A percentile compares a stretch with the other conserved stretches of the same genome.
Conservation (phyloP, 2,888 invertebrate species). For the Brenthis daphne region DNA sequence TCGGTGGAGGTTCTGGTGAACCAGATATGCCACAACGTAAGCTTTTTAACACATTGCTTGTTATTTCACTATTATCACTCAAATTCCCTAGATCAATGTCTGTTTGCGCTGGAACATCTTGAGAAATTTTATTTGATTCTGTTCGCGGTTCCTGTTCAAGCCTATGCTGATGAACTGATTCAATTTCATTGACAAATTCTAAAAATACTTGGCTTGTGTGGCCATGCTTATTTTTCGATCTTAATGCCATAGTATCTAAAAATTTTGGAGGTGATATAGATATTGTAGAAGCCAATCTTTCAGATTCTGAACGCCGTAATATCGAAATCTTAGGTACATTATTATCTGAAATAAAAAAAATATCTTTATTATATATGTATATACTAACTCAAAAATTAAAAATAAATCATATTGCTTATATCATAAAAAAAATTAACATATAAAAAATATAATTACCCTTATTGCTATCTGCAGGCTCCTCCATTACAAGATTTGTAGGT, state of each 20-base stretch:
- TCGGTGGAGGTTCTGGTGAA: conserved; percentile 77
- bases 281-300: conserved; percentile 63
- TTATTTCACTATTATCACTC: conserved; percentile 74
- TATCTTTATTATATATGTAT: conserved; percentile 7
- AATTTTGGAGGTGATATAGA: conserved; percentile 83
- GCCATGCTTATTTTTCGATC: conserved; percentile 83
- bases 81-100: conserved; percentile 64
- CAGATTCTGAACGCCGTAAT: conserved; percentile 76
- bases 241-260: conserved; percentile 92
- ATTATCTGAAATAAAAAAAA: conserved; percentile 66
- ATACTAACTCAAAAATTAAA: conserved; percentile 14
- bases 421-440: not conserved
- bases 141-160: conserved; percentile 38
- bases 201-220: conserved; percentile 85
- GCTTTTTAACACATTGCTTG: conserved; percentile 66
- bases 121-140: conserved; percentile 23
- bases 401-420: not conserved
- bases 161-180: conserved; percentile 43
- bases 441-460: conserved; percentile 24
- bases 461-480: conserved; percentile 47
- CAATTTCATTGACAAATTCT: conserved; percentile 65
- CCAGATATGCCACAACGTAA: conserved; percentile 70
- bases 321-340: conserved; percentile 68
- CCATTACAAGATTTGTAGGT: conserved; percentile 37
- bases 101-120: conserved; percentile 43